Conservation (phyloP, 2,113 vertebrate genomes). For the Spea bombifrons region DNA sequence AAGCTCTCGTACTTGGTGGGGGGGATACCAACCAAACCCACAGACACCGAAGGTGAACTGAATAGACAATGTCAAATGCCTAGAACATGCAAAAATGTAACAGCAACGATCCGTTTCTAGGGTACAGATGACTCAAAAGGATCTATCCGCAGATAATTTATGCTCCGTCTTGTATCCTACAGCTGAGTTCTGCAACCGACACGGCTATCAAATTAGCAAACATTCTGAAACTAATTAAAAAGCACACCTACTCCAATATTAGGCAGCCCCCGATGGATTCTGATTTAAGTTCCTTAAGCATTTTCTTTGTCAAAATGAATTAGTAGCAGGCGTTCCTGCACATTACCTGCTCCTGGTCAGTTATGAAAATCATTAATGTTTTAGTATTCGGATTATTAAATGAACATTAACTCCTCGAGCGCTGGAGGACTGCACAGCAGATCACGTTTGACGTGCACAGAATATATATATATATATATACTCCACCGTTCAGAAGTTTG, state of each 20-base stretch:
- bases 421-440: too few relatives aligned
- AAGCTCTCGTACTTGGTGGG: neutral
- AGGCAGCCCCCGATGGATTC: neutral
- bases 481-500: too few relatives aligned
- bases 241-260: neutral
- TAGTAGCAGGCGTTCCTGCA: neutral
- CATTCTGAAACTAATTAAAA: constrained; percentile 11
- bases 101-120: too few relatives aligned
- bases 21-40: neutral
- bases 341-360: neutral
- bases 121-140: neutral
- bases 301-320: neutral
- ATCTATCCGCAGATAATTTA: neutral
- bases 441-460: too few relatives aligned
- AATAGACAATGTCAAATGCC: neutral
- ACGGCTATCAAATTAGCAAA: constrained; percentile 3
- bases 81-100: neutral
- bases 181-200: neutral
- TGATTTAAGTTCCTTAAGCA: neutral
- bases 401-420: too few relatives aligned
- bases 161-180: neutral
- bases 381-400: too few relatives aligned
- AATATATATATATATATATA: too few relatives aligned
- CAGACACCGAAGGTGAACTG: neutral
- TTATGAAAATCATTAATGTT: neutral